Evolutionary conservation across 2,888 invertebrate species (phyloP), one percentile per base, ranked within the genome.

Genomic region (Hemithea aestivaria): DNA sequence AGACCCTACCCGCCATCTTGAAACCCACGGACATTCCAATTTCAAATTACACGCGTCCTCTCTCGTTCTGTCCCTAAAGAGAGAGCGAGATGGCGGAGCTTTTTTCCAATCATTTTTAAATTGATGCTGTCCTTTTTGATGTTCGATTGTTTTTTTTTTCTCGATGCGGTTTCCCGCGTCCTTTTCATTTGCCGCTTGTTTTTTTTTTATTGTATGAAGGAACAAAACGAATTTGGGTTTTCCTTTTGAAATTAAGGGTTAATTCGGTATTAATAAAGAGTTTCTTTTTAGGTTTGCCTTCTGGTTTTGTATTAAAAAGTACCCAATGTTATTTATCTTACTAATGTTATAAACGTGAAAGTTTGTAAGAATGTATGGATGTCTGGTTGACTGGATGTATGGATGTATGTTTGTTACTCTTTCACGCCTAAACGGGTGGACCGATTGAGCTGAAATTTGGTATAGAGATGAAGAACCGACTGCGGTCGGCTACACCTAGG

Each of bases 61-160:
- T 54, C 53, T 43, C 51, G 25, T 27, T 51, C 39, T 35, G 10
- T 37, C 34, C 30, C 45, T 12, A 25, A 27, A 7, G 29, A 25
- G 7, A 23, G 45, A 55, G 31, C 12, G 55, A 41, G 53, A 51
- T 10, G 37, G 35, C 27, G 31, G 35, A 43, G 35, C 48, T 48
- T 50, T 51, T 53, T 56, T 48, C 33, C 48, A 48, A 51, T 48
- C 47, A 48, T 55, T 55, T 57, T 57, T 53, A 57, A 55, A 57
- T 57, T 52, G 44, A 44, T 38, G 51, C 47, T 40, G 51, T 57
- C 53, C 50, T 54, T 54, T 50, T 53, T 41, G 48, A 41, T 49
- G 51, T 46, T 43, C 45, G 45, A 40, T 31, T 56, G 47, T 47
- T 57, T 56, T 56, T 53, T 47, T 40, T 22, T 35, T 11, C 12